A percentile compares a stretch with the other conserved stretches of the same genome.
Evolutionary conservation across 2,888 invertebrate genomes (phyloP).

Genomic region (Euspilapteryx auroguttella): DNA sequence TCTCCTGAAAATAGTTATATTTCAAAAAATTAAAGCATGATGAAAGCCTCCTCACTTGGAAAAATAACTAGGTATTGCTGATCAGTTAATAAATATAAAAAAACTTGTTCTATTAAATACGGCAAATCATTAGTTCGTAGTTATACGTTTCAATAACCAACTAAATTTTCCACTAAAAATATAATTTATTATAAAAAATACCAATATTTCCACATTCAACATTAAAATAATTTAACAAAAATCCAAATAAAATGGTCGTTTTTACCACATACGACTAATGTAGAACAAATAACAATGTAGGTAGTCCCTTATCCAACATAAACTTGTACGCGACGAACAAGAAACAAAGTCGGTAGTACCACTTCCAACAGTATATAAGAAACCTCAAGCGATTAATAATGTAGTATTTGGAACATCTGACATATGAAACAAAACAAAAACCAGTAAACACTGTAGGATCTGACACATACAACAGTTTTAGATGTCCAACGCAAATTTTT

Average conservation of each 20-base stretch:
- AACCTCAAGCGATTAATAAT: neutral
- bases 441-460: too few species aligned
- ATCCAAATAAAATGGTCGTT: too few species aligned
- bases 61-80: too few species aligned
- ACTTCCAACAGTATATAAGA: neutral
- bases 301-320: too few species aligned
- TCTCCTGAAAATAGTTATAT: slow-evolving; percentile 2
- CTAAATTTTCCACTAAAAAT: too few species aligned
- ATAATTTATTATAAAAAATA: neutral
- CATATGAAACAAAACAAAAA: neutral
- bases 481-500: too few species aligned
- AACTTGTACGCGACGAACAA: neutral
- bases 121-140: too few species aligned
- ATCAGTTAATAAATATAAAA: neutral
- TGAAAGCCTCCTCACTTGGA: neutral
- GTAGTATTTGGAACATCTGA: neutral
- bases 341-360: slow-evolving; percentile 1
- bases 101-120: neutral
- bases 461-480: too few species aligned
- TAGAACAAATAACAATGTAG: neutral
- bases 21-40: neutral
- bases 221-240: neutral
- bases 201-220: neutral
- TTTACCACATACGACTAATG: neutral
- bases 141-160: too few species aligned